A percentile compares a stretch with the other conserved stretches of the same genome.
Evolutionary conservation across 2,888 invertebrate genomes (phyloP).

Genomic region (Frankliniella intonsa): DNA sequence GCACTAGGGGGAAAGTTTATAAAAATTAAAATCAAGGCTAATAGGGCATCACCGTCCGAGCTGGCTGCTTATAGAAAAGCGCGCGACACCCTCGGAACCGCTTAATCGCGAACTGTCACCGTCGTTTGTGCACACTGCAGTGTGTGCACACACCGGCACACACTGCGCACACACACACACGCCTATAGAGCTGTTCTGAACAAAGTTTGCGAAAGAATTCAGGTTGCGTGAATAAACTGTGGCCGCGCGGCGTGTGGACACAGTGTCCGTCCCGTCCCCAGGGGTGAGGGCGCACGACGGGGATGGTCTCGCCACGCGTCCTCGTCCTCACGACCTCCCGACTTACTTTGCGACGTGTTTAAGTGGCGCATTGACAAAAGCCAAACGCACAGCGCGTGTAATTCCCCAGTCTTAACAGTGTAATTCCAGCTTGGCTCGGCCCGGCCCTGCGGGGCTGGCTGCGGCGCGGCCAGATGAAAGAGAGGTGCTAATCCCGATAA

Average conservation of each 20-base stretch:
- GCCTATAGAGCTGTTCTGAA: background rate
- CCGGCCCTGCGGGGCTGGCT: background rate
- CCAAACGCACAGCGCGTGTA: too few relatives aligned
- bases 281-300: background rate
- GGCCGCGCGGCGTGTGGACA: background rate
- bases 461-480: slow-evolving; percentile 1
- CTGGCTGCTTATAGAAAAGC: too few relatives aligned
- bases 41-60: too few relatives aligned
- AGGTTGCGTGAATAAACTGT: background rate
- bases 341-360: too few relatives aligned
- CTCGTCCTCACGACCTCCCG: too few relatives aligned
- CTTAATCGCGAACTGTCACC: too few relatives aligned
- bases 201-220: background rate
- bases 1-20: too few relatives aligned
- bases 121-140: background rate
- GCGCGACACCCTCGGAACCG: too few relatives aligned
- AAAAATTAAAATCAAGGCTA: too few relatives aligned
- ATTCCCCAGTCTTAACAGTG: background rate
- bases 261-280: background rate
- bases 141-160: background rate
- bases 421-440: background rate
- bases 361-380: too few relatives aligned
- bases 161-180: background rate
- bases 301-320: background rate
- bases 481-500: slow-evolving; percentile 24